Evolutionary conservation across 2,797 vertebrate species (phyloP).

Genomic region (Brachyalestes nurse): DNA sequence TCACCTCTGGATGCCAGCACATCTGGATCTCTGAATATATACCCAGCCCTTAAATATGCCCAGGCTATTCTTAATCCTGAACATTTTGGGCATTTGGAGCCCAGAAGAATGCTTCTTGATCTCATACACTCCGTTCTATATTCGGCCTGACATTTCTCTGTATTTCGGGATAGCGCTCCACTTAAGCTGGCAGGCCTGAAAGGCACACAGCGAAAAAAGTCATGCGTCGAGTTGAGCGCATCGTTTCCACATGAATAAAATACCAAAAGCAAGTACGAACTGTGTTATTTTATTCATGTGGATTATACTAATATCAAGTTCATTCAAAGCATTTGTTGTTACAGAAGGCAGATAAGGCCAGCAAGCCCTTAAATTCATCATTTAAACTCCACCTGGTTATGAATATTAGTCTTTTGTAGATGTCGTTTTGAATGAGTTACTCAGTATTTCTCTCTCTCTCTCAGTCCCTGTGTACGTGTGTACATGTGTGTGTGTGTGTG

Average conservation of each 20-base stretch:
- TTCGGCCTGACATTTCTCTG: conserved; percentile 35
- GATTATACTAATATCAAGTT: neutral
- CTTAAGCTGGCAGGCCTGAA: conserved; percentile 24
- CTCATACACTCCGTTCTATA: conserved; percentile 1
- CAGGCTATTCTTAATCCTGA: conserved; percentile 31
- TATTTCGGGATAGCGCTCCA: conserved; percentile 24
- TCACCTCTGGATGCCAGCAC: conserved; percentile 24
- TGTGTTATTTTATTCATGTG: no score
- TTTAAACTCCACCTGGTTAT: conserved; percentile 20
- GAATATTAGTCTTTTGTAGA: conserved; percentile 17
- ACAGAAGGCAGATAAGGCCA: neutral
- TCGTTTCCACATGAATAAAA: neutral
- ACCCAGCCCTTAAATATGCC: conserved; percentile 19
- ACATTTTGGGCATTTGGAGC: conserved; percentile 8
- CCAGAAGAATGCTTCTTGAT: conserved; percentile 37
- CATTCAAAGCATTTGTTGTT: conserved; percentile 5
- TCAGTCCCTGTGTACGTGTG: neutral
- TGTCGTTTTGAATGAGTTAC: conserved; percentile 16
- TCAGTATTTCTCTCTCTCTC: neutral
- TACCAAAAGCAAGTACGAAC: no score
- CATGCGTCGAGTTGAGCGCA: neutral
- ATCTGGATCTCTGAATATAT: conserved; percentile 33
- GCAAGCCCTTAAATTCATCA: conserved; percentile 38
- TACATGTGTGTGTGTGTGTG: neutral
- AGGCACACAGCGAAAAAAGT: neutral